Evolutionary conservation across 2,797 vertebrate genomes (phyloP).

Genomic region (Columba guinea): DNA sequence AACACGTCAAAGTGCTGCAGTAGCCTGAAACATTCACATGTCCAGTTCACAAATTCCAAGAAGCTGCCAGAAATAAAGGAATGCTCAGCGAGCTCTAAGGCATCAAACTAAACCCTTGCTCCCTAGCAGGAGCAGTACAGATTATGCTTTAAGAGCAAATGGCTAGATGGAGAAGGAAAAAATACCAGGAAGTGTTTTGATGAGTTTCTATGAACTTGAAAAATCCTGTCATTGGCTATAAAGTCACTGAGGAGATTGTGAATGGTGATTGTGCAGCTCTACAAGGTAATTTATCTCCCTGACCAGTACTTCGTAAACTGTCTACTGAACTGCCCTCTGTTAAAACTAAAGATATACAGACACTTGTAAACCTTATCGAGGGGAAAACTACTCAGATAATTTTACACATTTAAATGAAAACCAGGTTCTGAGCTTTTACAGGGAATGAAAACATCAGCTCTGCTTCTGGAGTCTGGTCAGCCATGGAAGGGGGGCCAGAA

Average conservation of each 20-base stretch:
- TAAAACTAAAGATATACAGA: constrained; percentile 68
- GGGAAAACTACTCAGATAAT: constrained; percentile 64
- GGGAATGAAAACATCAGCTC: constrained; percentile 28
- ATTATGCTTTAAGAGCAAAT: constrained; percentile 24
- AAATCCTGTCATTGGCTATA: constrained; percentile 70
- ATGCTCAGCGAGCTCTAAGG: background rate
- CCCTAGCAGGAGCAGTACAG: background rate
- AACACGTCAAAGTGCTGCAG: background rate
- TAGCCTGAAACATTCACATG: constrained; percentile 32
- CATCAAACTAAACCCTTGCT: constrained; percentile 46
- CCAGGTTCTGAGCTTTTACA: constrained; percentile 28
- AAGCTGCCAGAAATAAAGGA: constrained; percentile 34
- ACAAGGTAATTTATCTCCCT: constrained; percentile 74
- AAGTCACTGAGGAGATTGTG: constrained; percentile 71
- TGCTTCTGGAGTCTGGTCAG: background rate
- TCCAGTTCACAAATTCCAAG: constrained; percentile 52
- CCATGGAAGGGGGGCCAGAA: background rate
- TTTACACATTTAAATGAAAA: constrained; percentile 65
- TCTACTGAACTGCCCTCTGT: constrained; percentile 69
- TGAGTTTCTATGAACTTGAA: constrained; percentile 71
- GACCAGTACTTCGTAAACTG: constrained; percentile 72
- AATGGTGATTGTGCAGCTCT: constrained; percentile 61
- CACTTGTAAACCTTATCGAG: constrained; percentile 66
- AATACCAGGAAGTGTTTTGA: constrained; percentile 53
- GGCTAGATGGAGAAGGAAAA: constrained; percentile 9